Evolutionary conservation across 1,140 invertebrate genomes (phyloP).

Genomic region (Anoplolepis gracilipes): DNA sequence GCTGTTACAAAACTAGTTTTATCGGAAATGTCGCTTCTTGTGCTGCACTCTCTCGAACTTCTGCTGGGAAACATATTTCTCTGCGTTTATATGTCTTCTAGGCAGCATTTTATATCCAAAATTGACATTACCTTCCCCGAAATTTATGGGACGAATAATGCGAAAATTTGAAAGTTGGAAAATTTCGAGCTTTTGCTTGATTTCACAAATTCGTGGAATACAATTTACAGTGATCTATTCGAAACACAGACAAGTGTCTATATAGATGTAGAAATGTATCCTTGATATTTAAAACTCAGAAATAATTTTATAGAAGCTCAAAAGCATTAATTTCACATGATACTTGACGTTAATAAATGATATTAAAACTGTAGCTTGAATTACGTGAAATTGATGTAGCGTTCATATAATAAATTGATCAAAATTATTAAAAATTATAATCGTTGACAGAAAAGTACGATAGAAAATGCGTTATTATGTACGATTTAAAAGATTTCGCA

Average conservation of each 20-base stretch:
- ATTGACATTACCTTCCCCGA: conserved; percentile 43
- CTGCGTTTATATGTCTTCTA: conserved; percentile 19
- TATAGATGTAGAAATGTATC: background rate
- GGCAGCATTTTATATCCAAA: conserved; percentile 43
- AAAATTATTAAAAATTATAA: background rate
- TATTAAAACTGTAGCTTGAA: background rate
- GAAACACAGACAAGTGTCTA: background rate
- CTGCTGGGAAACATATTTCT: conserved; percentile 52
- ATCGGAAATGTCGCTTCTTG: conserved; percentile 54
- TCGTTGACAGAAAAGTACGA: background rate
- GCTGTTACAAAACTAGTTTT: conserved; percentile 50
- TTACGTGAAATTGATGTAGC: background rate
- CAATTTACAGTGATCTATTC: conserved; percentile 27
- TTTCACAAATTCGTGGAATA: conserved; percentile 26
- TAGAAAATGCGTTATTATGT: background rate
- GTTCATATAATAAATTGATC: background rate
- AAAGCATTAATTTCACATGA: background rate
- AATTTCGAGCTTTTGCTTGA: conserved; percentile 29
- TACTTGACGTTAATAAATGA: background rate
- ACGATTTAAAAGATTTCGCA: background rate
- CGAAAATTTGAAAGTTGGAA: conserved; percentile 25
- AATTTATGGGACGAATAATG: conserved; percentile 52
- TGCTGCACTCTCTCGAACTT: conserved; percentile 47
- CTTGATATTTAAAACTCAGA: background rate
- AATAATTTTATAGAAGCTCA: background rate